Evolutionary conservation across 1,140 invertebrate species (phyloP).

Genomic region (Chironomus tepperi): DNA sequence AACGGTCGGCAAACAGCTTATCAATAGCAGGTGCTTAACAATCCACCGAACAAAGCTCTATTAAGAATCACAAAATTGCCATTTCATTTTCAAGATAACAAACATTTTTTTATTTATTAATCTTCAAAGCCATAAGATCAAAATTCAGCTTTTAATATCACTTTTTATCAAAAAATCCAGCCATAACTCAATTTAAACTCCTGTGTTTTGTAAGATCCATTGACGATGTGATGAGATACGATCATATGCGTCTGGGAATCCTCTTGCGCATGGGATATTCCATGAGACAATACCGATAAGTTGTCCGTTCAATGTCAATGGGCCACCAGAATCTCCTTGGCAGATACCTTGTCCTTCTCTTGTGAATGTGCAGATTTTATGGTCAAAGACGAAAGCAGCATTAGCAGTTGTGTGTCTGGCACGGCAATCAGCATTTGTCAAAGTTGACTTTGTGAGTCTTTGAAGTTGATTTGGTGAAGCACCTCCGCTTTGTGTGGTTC

Average conservation of each 20-base stretch:
- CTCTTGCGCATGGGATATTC: constrained; percentile 47
- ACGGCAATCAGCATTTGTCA: constrained; percentile 24
- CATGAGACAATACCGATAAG: constrained; percentile 49
- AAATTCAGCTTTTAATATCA: too few relatives aligned
- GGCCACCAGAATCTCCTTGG: constrained; percentile 41
- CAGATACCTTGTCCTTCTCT: constrained; percentile 11
- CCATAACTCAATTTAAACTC: constrained; percentile 18
- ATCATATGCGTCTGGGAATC: constrained; percentile 53
- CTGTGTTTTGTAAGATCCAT: neutral
- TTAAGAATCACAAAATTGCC: too few relatives aligned
- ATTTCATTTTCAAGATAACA: too few relatives aligned
- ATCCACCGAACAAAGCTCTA: too few relatives aligned
- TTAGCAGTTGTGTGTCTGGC: neutral
- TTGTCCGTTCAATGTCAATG: constrained; percentile 35
- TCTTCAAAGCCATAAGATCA: too few relatives aligned
- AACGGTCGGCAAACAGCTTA: too few relatives aligned
- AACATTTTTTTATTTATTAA: too few relatives aligned
- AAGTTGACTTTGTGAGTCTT: neutral
- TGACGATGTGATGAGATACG: constrained; percentile 37
- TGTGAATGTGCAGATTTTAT: constrained; percentile 13
- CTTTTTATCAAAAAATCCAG: neutral
- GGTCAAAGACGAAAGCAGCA: constrained; percentile 23
- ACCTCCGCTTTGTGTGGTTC: constrained; percentile 36
- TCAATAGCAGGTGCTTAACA: too few relatives aligned
- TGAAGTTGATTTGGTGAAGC: neutral